phyloP scores from a whole-genome alignment of 2,113 vertebrate species.

The Scytalopus superciliaris region DNA sequence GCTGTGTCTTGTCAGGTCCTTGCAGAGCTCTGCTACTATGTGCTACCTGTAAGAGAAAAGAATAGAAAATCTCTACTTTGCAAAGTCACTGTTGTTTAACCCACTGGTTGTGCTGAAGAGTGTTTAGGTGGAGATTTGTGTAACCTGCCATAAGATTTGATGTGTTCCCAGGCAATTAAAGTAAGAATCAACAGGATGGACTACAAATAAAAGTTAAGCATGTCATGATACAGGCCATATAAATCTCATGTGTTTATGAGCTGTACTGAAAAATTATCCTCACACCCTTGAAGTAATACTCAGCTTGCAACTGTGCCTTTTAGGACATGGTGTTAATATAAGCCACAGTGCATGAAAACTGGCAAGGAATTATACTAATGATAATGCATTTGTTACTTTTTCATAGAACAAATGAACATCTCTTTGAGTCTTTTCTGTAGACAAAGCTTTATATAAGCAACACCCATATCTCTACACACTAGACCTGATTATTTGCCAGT shows the following conservation, averaged over 20 bases:
- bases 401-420: background rate
- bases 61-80: background rate
- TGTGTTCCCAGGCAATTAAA: background rate
- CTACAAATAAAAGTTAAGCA: background rate
- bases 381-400: background rate
- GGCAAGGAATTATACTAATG: background rate
- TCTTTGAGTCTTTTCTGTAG: background rate
- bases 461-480: background rate
- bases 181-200: background rate
- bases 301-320: background rate
- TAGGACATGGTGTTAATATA: background rate
- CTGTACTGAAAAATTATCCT: background rate
- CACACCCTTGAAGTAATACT: background rate
- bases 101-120: background rate
- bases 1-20: background rate
- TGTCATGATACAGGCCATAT: background rate
- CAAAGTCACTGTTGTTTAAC: background rate
- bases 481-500: constrained; percentile 55
- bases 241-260: background rate
- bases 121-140: background rate
- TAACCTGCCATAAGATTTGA: background rate
- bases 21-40: background rate
- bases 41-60: background rate
- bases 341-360: background rate
- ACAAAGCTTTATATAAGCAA: background rate